phyloP scores from a whole-genome alignment of 2,888 invertebrate species.

The Drosophila neotestacea region DNA sequence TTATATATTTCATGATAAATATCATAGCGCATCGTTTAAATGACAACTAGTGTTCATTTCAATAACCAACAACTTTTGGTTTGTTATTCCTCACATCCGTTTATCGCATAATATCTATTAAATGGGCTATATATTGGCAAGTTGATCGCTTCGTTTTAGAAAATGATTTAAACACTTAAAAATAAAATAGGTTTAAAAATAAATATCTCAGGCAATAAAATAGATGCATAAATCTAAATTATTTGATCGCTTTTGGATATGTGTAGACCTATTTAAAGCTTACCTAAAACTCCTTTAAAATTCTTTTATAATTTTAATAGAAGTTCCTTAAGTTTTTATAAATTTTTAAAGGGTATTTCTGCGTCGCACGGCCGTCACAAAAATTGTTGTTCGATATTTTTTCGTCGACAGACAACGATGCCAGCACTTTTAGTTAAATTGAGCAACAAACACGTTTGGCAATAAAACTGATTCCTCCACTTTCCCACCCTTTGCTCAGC shows the following conservation, averaged over 20 bases:
- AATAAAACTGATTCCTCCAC: constrained; percentile 75
- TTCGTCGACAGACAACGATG: constrained; percentile 54
- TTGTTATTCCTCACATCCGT: constrained; percentile 39
- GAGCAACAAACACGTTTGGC: constrained; percentile 82
- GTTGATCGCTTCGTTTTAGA: neutral
- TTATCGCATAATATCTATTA: constrained; percentile 26
- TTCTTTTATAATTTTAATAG: neutral
- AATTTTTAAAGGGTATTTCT: neutral
- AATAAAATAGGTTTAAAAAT: neutral
- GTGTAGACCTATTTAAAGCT: neutral
- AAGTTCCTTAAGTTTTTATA: neutral
- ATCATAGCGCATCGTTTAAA: constrained; percentile 56
- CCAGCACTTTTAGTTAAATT: constrained; percentile 81
- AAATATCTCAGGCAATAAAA: neutral
- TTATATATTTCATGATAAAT: constrained; percentile 61
- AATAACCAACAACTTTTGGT: constrained; percentile 65
- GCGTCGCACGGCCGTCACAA: neutral
- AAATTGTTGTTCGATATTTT: constrained; percentile 28
- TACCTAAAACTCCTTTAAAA: neutral
- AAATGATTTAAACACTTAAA: neutral
- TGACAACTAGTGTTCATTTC: constrained; percentile 58
- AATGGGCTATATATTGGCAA: constrained; percentile 8
- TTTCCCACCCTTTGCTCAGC: neutral
- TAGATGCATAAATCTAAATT: neutral
- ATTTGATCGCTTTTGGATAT: too few relatives aligned